Conservation (phyloP, 1,140 invertebrate species). For the Notospermus geniculatus region DNA sequence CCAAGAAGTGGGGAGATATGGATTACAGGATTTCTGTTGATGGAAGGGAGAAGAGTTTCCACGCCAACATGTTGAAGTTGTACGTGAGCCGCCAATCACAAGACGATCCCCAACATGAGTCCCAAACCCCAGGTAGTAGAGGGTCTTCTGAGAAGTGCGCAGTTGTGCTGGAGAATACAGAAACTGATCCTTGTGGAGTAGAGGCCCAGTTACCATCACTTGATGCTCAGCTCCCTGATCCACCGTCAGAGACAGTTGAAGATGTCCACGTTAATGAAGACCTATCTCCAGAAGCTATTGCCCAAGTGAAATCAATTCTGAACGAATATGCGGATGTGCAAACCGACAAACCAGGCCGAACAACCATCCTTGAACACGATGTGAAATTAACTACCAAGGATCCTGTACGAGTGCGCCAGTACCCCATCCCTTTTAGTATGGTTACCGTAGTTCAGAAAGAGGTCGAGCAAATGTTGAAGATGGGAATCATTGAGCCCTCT, state of each 20-base stretch:
- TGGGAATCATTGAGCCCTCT: conserved; percentile 47
- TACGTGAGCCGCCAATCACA: neutral
- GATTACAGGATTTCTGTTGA: neutral
- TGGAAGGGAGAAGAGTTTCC: neutral
- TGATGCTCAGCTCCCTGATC: no score
- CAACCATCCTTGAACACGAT: conserved; percentile 9
- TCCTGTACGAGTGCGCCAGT: no score
- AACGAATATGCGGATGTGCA: conserved; percentile 8
- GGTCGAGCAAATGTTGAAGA: conserved; percentile 36
- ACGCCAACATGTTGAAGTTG: conserved; percentile 2
- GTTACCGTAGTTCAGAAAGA: conserved; percentile 41
- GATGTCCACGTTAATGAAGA: neutral
- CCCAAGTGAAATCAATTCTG: neutral
- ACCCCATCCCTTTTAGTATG: conserved; percentile 48
- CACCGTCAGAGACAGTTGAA: conserved; percentile 3
- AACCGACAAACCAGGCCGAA: conserved; percentile 19
- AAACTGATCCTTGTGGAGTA: no score
- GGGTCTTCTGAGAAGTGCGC: no score
- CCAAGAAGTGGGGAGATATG: neutral
- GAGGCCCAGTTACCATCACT: no score
- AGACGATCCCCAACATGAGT: no score
- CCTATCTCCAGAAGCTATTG: neutral
- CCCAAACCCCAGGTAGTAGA: no score
- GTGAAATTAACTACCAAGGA: conserved; percentile 4
- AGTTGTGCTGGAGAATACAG: no score